phyloP scores from a whole-genome alignment of 2,113 vertebrate species.

The Corydoras maculifer region DNA sequence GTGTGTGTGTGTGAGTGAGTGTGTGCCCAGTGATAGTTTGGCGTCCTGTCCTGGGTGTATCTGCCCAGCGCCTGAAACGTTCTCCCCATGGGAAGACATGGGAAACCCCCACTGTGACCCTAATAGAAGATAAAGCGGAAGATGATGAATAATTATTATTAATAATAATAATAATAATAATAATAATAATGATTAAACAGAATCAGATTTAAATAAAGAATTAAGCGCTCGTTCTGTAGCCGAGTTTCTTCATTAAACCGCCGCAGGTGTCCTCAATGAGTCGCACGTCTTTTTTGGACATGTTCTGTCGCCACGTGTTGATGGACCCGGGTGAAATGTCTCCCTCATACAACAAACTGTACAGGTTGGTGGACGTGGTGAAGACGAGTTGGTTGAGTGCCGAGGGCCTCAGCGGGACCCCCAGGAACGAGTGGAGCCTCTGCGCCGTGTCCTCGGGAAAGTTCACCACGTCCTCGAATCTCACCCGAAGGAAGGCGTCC shows the following conservation, averaged over 20 bases:
- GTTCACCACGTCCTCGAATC: constrained; percentile 87
- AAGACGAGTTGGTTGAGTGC: constrained; percentile 92
- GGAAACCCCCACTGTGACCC: too few species aligned
- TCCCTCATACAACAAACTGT: constrained; percentile 88
- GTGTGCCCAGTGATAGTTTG: too few species aligned
- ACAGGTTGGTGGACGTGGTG: constrained; percentile 88
- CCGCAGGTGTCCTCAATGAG: constrained; percentile 81
- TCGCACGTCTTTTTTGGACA: constrained; percentile 77
- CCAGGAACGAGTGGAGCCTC: constrained; percentile 81
- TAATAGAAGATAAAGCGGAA: too few species aligned
- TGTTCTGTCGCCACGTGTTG: constrained; percentile 76
- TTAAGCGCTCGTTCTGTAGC: constrained; percentile 79
- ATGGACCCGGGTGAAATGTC: constrained; percentile 81
- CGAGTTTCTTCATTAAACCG: constrained; percentile 79
- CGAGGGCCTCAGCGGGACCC: constrained; percentile 82
- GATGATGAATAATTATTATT: too few species aligned
- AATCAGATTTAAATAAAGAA: constrained; percentile 48
- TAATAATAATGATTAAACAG: constrained; percentile 30
- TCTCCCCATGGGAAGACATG: too few species aligned
- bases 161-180: background rate
- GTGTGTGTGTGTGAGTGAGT: too few species aligned
- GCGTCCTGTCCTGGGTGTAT: too few species aligned
- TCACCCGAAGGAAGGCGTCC: constrained; percentile 72
- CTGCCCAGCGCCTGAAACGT: too few species aligned
- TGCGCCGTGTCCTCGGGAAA: constrained; percentile 80